A percentile compares a stretch with the other conserved stretches of the same genome.
Evolutionary conservation across 2,888 invertebrate genomes (phyloP).

Genomic region (Anticlea derivata): DNA sequence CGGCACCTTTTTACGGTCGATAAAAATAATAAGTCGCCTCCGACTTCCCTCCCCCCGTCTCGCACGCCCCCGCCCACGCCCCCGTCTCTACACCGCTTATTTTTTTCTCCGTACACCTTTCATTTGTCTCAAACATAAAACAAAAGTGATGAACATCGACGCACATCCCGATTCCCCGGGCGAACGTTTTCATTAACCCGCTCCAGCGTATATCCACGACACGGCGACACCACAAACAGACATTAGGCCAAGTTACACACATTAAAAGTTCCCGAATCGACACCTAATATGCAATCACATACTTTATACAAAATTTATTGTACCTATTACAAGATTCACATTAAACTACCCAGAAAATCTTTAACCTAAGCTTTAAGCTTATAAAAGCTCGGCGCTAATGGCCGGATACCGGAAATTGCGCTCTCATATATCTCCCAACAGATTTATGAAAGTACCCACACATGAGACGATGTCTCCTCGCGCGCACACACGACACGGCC

Average conservation of each 20-base stretch:
- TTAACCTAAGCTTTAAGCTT: conserved; percentile 86
- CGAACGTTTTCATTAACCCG: conserved; percentile 41
- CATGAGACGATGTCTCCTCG: conserved; percentile 80
- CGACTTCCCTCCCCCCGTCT: conserved; percentile 42
- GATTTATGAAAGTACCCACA: conserved; percentile 94
- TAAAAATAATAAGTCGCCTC: conserved; percentile 77
- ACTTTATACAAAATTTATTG: conserved; percentile 83
- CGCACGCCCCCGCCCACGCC: conserved; percentile 45
- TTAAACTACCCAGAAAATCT: conserved; percentile 85
- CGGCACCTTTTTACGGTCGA: conserved; percentile 80
- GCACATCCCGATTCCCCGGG: conserved; percentile 32
- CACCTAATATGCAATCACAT: conserved; percentile 84
- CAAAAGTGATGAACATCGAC: conserved; percentile 28
- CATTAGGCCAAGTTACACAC: conserved; percentile 82
- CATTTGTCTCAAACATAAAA: conserved; percentile 44
- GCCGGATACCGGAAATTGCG: conserved; percentile 96
- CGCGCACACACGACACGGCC: conserved; percentile 47
- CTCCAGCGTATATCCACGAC: conserved; percentile 27
- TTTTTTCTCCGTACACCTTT: conserved; percentile 68
- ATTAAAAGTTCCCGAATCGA: conserved; percentile 81
- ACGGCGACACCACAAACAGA: conserved; percentile 59
- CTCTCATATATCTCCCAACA: conserved; percentile 94
- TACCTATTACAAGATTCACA: conserved; percentile 84
- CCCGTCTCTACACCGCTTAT: conserved; percentile 80
- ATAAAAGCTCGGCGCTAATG: conserved; percentile 89